phyloP scores from a whole-genome alignment of 2,888 invertebrate species.

The Coelopa pilipes region DNA sequence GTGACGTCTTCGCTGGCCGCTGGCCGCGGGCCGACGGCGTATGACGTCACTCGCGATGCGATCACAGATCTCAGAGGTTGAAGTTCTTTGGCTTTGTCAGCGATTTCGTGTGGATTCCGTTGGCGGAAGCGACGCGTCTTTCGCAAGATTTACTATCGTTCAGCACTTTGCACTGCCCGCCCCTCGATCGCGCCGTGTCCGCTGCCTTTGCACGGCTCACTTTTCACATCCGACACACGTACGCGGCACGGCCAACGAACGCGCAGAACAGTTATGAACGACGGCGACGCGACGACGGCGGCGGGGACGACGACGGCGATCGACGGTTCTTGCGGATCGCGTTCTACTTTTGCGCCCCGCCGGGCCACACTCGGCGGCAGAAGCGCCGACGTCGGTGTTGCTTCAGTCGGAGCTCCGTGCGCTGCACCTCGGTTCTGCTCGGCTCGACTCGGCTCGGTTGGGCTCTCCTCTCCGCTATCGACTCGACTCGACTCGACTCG shows the following conservation, averaged over 20 bases:
- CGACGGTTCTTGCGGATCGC: neutral
- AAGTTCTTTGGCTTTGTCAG: too few relatives aligned
- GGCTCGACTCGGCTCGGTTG: neutral
- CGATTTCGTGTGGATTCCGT: too few relatives aligned
- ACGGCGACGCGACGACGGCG: neutral
- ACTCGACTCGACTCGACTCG: neutral
- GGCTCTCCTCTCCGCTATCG: neutral
- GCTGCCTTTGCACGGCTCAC: too few relatives aligned
- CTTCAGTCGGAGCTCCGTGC: neutral
- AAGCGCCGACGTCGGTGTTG: neutral
- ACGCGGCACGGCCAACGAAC: neutral
- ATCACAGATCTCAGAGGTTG: too few relatives aligned
- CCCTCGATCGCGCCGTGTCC: too few relatives aligned
- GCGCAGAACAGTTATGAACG: neutral
- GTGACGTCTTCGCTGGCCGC: too few relatives aligned
- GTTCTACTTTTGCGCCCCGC: slow-evolving; percentile 2
- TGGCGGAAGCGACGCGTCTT: too few relatives aligned
- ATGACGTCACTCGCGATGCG: too few relatives aligned
- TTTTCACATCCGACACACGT: neutral
- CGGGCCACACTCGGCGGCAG: neutral
- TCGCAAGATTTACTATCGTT: too few relatives aligned
- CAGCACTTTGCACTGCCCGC: too few relatives aligned
- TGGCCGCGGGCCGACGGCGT: too few relatives aligned
- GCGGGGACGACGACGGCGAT: too few relatives aligned
- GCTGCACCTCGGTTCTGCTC: neutral